These are phyloP conservation scores for Chymomyza costata DNA, from an alignment of 1,140 invertebrate species.

Conservation along the genomic window DNA sequence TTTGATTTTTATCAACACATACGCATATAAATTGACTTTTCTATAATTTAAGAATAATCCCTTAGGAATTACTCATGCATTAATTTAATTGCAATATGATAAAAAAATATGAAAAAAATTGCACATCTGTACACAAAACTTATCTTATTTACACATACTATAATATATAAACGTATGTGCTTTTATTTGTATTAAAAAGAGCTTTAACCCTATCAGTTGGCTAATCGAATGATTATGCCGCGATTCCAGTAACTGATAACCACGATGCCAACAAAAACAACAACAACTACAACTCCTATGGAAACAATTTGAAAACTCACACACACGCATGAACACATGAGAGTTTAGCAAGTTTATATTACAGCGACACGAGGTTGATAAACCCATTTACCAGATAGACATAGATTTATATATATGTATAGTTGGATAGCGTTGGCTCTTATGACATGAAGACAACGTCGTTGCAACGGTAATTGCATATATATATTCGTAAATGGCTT, in stretches of 20 bases:
- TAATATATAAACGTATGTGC: conserved; percentile 23
- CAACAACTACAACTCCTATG: neutral
- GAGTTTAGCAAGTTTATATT: too few species aligned
- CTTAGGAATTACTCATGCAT: conserved; percentile 64
- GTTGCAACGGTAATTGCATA: conserved; percentile 58
- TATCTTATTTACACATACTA: conserved; percentile 6
- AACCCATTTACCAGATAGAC: neutral
- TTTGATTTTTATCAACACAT: too few species aligned
- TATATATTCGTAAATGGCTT: conserved; percentile 56
- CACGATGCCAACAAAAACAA: conserved; percentile 17
- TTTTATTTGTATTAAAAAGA: conserved; percentile 27
- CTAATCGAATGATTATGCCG: conserved; percentile 59
- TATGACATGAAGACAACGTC: conserved; percentile 24
- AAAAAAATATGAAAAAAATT: conserved; percentile 12
- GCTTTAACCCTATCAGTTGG: conserved; percentile 53
- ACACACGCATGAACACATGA: too few species aligned
- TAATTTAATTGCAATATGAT: conserved; percentile 46
- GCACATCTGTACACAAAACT: conserved; percentile 1
- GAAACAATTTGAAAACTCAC: neutral
- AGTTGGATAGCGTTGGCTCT: neutral
- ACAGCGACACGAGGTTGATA: too few species aligned
- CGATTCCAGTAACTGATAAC: conserved; percentile 51
- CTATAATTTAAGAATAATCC: too few species aligned
- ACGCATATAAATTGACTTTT: too few species aligned
- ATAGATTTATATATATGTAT: neutral